Percentiles rank a stretch among this genome's conserved stretches.
These are phyloP conservation scores for Cephus pulcher DNA, from an alignment of 2,888 invertebrate species.

Conservation along the genomic window DNA sequence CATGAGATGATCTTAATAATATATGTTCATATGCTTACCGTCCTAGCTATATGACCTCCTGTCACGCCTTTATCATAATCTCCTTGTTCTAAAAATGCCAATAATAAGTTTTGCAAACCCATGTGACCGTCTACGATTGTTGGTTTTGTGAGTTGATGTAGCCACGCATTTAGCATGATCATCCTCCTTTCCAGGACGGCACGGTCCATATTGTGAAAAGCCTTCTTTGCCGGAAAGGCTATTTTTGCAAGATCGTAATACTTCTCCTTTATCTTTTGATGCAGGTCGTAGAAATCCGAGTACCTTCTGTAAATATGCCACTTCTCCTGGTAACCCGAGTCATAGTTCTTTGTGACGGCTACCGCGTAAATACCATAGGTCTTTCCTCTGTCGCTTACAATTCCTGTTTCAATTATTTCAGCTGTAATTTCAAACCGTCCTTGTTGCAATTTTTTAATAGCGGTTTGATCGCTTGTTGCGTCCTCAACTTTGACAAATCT, in stretches of 20 bases:
- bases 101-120: constrained; percentile 73
- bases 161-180: constrained; percentile 83
- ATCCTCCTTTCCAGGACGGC: constrained; percentile 87
- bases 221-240: constrained; percentile 91
- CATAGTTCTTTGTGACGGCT: constrained; percentile 77
- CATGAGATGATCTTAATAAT: constrained; percentile 3
- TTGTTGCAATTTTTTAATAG: constrained; percentile 60
- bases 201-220: constrained; percentile 92
- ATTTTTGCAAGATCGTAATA: constrained; percentile 83
- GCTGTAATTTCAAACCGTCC: constrained; percentile 59
- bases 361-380: constrained; percentile 91
- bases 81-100: constrained; percentile 77
- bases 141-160: constrained; percentile 77
- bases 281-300: constrained; percentile 93
- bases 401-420: constrained; percentile 69
- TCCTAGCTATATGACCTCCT: constrained; percentile 72
- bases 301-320: constrained; percentile 95
- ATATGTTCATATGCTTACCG: constrained; percentile 62
- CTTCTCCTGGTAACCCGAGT: constrained; percentile 77
- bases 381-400: constrained; percentile 85
- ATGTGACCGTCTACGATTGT: constrained; percentile 72
- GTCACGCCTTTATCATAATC: constrained; percentile 76
- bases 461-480: constrained; percentile 52
- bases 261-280: constrained; percentile 85
- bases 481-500: constrained; percentile 50